Evolutionary conservation across 2,888 invertebrate species (phyloP), one percentile per base, ranked within the genome.

Genomic region (Schizaphis graminum): DNA sequence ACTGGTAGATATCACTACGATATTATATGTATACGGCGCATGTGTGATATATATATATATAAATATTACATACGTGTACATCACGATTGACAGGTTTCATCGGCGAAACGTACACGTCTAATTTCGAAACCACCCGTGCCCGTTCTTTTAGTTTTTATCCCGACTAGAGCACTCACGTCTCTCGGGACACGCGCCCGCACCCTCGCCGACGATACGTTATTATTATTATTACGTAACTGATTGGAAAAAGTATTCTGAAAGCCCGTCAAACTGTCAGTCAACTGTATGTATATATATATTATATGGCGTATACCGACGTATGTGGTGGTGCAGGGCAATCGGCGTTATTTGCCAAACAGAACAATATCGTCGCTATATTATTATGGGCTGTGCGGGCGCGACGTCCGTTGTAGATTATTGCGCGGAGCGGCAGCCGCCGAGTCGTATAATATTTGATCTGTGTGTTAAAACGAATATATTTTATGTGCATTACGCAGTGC

Each of bases 161-260:
- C 91, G 85, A 47, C 44, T 7, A 7, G 21, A 11, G 85, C 77
- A 41, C 77, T 47, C 41, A 3, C 47, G 16, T 88, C 93, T 84
- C 93, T 47, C 47, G 88, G 93, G 77, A 89, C 56, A 8, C 84
- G 84, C 53, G 53, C 53, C 41, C 91, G 53, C 49, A 41, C 91
- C 21, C 91, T 10, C 91, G 41, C 67, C 47, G 44, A 41, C 26
- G 35, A 92, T 49, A 53, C 57, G 57, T 89, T 77, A 44, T 84
- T 84, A 47, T 93, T 93, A 93, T 93, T 93, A 85, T 93, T 94
- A 94, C 93, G 93, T 94, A 94, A 94, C 93, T 94, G 93, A 94
- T 94, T 94, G 93, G 93, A 94, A 94, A 94, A 94, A 90, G 86
- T 90, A 61, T 85, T 86, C 67, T 53, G 85, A 94, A 93, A 94